Evolutionary conservation across 64 coral and sea anemone species (phyloP), one percentile per base, ranked within the genome.

Genomic region (Dendrophyllia cribrosa): DNA sequence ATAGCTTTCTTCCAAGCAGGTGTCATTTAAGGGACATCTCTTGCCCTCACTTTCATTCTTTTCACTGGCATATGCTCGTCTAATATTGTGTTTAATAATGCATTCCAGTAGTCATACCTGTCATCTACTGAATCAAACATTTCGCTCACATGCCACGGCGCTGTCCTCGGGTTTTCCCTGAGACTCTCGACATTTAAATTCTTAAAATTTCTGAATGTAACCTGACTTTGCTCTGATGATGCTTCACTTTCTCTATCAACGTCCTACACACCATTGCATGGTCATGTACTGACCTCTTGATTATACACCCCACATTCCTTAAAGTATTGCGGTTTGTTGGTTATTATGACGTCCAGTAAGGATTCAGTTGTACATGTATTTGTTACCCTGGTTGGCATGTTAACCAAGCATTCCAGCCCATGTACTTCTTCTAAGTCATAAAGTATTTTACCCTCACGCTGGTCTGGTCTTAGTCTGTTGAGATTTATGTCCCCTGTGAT

Each of bases 351-450:
- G 21, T 75, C 23, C 72, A 75, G 48, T 15, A 75, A 51, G 48
- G 72, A 46, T 26, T 75, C 72, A 20, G 17, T 46, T n/a, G n/a
- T n/a, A n/a, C n/a, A n/a, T 26, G 72, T 75, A 14, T 43, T 8
- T 75, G 72, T 75, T 46, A 75, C 23, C 48, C 72, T 75, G 72
- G 72, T 75, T 75, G 72, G 72, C 12, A 46, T 51, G 34, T 6
- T 75, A 72, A 72, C 43, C 14, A 72, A 44, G 69, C 69, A 72
- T 44, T 72, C 69, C 43, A 72, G 43, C n/a, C 72, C 72, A 25
- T 13, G 48, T 23, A 75, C 72, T 2, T 75, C 5, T 51, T 75
- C 20, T 75, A 75, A 19, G 17, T 75, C 48, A 4, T 9, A 13
- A 43, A 75, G 72, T 75, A 75, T 75, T 75, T 75, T 43, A 12